Evolutionary conservation across 2,797 vertebrate genomes (phyloP).

Genomic region (Rhinogobio ventralis): DNA sequence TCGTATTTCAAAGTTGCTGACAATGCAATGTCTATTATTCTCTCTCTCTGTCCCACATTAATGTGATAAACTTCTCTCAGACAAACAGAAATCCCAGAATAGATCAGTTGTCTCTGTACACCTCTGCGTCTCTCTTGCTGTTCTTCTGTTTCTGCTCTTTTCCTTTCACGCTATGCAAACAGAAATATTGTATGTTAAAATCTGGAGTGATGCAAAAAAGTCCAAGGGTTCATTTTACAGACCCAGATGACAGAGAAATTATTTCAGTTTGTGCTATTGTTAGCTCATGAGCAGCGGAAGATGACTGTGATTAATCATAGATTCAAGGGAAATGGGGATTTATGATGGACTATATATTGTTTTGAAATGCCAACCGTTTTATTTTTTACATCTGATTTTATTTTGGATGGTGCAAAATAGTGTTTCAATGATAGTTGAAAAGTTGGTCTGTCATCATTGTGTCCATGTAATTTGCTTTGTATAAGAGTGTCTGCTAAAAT

Average conservation of each 20-base stretch:
- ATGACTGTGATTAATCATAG: neutral
- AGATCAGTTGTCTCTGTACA: conserved; percentile 18
- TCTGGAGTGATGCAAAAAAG: neutral
- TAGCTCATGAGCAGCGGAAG: neutral
- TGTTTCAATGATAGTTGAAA: neutral
- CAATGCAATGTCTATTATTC: conserved; percentile 41
- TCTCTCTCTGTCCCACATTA: conserved; percentile 20
- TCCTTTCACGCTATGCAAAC: neutral
- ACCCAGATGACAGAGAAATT: neutral
- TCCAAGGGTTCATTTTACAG: neutral
- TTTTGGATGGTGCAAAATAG: neutral
- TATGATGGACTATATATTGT: neutral
- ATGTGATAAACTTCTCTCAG: conserved; percentile 23
- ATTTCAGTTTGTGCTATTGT: neutral
- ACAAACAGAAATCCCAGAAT: conserved; percentile 27
- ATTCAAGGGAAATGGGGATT: neutral
- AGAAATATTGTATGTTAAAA: neutral
- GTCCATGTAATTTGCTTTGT: neutral
- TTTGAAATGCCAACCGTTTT: neutral
- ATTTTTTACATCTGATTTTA: conserved; percentile 1
- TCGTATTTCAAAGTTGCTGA: conserved; percentile 55
- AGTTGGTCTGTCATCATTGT: neutral
- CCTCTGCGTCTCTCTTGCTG: neutral
- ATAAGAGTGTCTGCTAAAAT: neutral
- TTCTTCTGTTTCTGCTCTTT: conserved; percentile 23